Percentiles rank a stretch among this genome's conserved stretches.
Evolutionary conservation across 2,888 invertebrate genomes (phyloP).

Genomic region (Stenolophus ochropezus): DNA sequence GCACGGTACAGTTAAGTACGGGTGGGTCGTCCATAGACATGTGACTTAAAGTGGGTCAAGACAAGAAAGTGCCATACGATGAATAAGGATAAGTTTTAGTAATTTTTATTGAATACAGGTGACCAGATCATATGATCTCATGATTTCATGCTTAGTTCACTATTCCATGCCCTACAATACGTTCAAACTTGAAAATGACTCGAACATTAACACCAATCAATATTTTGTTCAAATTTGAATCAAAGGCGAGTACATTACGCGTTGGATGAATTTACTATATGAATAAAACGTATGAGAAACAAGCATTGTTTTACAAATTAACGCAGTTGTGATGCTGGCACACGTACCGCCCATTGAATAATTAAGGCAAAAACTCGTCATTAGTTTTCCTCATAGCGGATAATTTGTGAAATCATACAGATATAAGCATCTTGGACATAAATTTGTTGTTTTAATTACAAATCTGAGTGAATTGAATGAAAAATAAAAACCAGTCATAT

Average conservation of each 20-base stretch:
- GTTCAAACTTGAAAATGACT: constrained; percentile 12
- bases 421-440: background rate
- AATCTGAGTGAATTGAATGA: constrained; percentile 4
- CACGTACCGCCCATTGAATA: constrained; percentile 53
- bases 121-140: constrained; percentile 25
- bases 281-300: constrained; percentile 13
- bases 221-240: constrained; percentile 29
- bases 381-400: background rate
- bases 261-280: background rate
- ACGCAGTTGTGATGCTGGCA: constrained; percentile 50
- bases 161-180: background rate
- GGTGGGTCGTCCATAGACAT: constrained; percentile 71
- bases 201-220: constrained; percentile 23
- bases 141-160: background rate
- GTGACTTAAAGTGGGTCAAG: constrained; percentile 72
- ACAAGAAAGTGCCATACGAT: constrained; percentile 60
- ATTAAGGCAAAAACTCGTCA: constrained; percentile 52
- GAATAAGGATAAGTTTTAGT: constrained; percentile 39
- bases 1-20: constrained; percentile 61
- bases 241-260: background rate
- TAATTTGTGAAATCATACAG: constrained; percentile 10
- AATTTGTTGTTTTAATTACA: constrained; percentile 1
- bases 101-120: constrained; percentile 6
- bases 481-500: constrained; percentile 63
- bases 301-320: constrained; percentile 12